Percentiles rank a stretch among this genome's conserved stretches.
Evolutionary conservation across 2,797 vertebrate genomes (phyloP).

Genomic region (Liparis tanakae): DNA sequence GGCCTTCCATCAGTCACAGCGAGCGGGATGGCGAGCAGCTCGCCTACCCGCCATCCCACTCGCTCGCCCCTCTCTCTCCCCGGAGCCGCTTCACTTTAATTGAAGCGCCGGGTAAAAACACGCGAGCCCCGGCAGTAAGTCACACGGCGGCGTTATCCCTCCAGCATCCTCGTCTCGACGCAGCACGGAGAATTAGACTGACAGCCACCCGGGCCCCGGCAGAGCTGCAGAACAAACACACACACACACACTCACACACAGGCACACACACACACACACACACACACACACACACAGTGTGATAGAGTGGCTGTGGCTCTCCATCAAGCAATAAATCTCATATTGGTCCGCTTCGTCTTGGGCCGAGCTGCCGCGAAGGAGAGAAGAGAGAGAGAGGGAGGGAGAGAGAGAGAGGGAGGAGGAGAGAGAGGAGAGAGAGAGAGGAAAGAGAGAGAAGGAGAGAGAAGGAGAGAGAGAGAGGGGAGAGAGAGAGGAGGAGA

Average conservation of each 20-base stretch:
- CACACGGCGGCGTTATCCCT: conserved; percentile 51
- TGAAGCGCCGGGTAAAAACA: conserved; percentile 68
- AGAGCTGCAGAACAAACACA: conserved; percentile 30
- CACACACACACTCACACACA: conserved; percentile 17
- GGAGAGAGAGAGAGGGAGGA: conserved; percentile 10
- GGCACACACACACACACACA: conserved; percentile 8
- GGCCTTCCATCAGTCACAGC: conserved; percentile 60
- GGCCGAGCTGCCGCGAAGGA: conserved; percentile 25
- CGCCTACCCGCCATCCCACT: conserved; percentile 33
- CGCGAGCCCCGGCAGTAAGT: conserved; percentile 55
- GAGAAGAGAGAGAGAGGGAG: conserved; percentile 16
- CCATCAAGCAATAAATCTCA: conserved; percentile 59
- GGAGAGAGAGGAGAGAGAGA: conserved; percentile 13
- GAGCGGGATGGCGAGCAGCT: conserved; percentile 35
- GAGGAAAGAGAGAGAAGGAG: neutral
- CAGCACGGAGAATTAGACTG: conserved; percentile 61
- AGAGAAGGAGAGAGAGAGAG: neutral
- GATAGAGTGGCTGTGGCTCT: conserved; percentile 49
- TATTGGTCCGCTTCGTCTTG: conserved; percentile 49
- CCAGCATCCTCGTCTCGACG: conserved; percentile 52
- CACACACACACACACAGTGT: neutral
- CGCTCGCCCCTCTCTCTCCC: conserved; percentile 44
- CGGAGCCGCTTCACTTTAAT: conserved; percentile 65
- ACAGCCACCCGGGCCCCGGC: conserved; percentile 48
- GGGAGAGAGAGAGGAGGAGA: conserved; percentile 30